Evolutionary conservation across 2,113 vertebrate species (phyloP).

Genomic region (Trichomycterus rosablanca): DNA sequence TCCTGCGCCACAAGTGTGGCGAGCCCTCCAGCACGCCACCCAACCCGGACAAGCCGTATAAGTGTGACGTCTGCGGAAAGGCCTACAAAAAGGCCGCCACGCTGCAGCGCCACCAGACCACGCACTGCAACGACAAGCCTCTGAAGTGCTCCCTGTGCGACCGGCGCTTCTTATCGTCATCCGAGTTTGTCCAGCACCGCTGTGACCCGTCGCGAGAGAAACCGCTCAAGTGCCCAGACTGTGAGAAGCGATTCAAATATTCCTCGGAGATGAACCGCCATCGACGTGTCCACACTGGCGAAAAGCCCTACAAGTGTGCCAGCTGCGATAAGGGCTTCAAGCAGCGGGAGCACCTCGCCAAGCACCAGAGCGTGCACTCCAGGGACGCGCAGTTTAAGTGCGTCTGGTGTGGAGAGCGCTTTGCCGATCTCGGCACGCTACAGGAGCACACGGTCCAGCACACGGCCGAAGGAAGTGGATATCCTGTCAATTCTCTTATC

Average conservation of each 20-base stretch:
- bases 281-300: conserved; percentile 87
- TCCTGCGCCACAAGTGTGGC: conserved; percentile 90
- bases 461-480: conserved; percentile 80
- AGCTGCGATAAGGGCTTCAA: conserved; percentile 96
- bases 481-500: conserved; percentile 85
- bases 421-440: conserved; percentile 86
- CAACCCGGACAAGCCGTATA: conserved; percentile 85
- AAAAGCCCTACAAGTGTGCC: conserved; percentile 94
- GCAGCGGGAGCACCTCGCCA: conserved; percentile 92
- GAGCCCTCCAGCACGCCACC: conserved; percentile 68
- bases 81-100: conserved; percentile 93
- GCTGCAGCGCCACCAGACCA: conserved; percentile 89
- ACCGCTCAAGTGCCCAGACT: conserved; percentile 91
- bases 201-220: conserved; percentile 91
- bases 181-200: conserved; percentile 92
- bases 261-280: conserved; percentile 92
- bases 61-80: conserved; percentile 89
- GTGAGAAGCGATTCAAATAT: conserved; percentile 97
- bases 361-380: conserved; percentile 90
- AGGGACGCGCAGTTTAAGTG: conserved; percentile 96
- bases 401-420: conserved; percentile 94
- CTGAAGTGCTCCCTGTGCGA: conserved; percentile 93
- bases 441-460: conserved; percentile 97
- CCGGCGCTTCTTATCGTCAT: conserved; percentile 92
- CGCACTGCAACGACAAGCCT: conserved; percentile 91